These are phyloP conservation scores for Cepaea hortensis DNA, from an alignment of 2,888 invertebrate genomes.

Conservation along the genomic window DNA sequence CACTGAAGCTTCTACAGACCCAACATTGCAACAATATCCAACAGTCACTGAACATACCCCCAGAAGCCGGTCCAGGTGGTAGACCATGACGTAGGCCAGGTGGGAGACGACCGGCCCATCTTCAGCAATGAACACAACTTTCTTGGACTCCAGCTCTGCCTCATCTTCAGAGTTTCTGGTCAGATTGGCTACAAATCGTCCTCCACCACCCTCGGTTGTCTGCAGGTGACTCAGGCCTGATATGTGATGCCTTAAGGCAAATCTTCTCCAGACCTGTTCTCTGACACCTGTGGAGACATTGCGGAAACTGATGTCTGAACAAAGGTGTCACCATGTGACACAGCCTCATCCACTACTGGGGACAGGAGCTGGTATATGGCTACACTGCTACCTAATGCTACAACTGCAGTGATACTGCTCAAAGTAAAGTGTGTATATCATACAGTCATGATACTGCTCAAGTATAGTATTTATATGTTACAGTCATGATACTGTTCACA, in stretches of 20 bases:
- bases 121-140: slow-evolving; percentile 62
- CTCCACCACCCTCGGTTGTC: slow-evolving; percentile 29
- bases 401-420: too few relatives aligned
- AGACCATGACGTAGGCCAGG: slow-evolving; percentile 61
- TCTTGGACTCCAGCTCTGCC: background rate
- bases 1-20: background rate
- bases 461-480: too few relatives aligned
- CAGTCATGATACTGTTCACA: too few relatives aligned
- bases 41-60: slow-evolving; percentile 58
- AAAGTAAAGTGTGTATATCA: too few relatives aligned
- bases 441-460: too few relatives aligned
- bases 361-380: too few relatives aligned
- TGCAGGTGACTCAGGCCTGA: slow-evolving; percentile 2
- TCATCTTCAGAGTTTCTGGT: background rate
- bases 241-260: slow-evolving; percentile 23
- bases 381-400: too few relatives aligned
- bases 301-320: too few relatives aligned
- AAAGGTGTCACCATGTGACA: too few relatives aligned
- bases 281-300: slow-evolving; percentile 19
- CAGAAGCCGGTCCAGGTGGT: slow-evolving; percentile 66
- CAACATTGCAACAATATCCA: background rate
- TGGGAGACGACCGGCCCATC: slow-evolving; percentile 62
- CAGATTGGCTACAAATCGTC: slow-evolving; percentile 26
- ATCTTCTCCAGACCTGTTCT: slow-evolving; percentile 37
- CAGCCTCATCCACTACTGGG: too few relatives aligned